Conservation (phyloP, 1,140 invertebrate genomes). For the Dinothrombium tinctorium region DNA sequence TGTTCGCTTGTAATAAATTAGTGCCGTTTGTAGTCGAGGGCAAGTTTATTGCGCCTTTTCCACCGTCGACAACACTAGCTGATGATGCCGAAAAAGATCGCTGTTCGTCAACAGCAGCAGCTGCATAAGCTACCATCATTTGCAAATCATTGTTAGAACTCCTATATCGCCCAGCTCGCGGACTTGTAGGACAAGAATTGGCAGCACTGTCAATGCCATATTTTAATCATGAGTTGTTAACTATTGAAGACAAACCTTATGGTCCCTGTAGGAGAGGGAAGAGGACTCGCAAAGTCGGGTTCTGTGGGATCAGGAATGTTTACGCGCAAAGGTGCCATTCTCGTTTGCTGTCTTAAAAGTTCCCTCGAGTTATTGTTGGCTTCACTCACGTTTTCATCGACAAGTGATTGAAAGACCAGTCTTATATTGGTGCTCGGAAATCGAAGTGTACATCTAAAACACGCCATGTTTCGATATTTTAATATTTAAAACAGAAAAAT, state of each 20-base stretch:
- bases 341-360: not conserved
- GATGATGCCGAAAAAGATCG: no score
- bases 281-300: slow-evolving; percentile 44
- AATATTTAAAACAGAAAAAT: no score
- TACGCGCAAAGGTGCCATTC: slow-evolving; percentile 21
- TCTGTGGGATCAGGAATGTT: slow-evolving; percentile 58
- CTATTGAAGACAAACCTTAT: no score
- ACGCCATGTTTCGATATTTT: no score
- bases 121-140: slow-evolving; percentile 37
- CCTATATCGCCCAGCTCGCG: slow-evolving; percentile 31
- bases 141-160: slow-evolving; percentile 28
- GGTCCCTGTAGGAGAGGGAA: slow-evolving; percentile 68
- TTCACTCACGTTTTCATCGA: slow-evolving; percentile 29
- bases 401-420: slow-evolving; percentile 71
- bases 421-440: slow-evolving; percentile 94
- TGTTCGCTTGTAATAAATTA: not conserved
- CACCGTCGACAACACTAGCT: no score
- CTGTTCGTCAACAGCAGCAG: slow-evolving; percentile 23
- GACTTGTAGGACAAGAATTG: slow-evolving; percentile 90
- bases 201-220: no score
- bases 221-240: no score
- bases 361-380: not conserved
- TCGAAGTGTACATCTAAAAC: slow-evolving; percentile 70
- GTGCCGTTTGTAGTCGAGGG: not conserved
- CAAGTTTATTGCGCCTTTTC: not conserved